These are phyloP conservation scores for Torymus auratus DNA, from an alignment of 2,888 invertebrate genomes.

Conservation along the genomic window DNA sequence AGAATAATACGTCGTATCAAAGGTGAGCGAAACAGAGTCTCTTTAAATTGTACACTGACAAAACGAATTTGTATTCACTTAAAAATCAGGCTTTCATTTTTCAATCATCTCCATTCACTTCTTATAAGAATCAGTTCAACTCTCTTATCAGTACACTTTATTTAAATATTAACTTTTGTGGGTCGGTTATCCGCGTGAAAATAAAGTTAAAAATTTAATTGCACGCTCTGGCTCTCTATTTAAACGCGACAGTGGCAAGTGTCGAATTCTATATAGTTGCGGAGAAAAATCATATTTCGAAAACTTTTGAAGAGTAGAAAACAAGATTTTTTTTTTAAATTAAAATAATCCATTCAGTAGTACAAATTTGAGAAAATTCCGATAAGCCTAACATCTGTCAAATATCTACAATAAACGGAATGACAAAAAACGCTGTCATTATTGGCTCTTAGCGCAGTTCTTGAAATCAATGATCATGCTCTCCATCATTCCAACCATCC, in stretches of 20 bases:
- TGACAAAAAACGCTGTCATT: conserved; percentile 58
- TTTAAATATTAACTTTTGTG: conserved; percentile 57
- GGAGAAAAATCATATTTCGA: conserved; percentile 34
- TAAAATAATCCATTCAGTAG: conserved; percentile 49
- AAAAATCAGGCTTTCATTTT: conserved; percentile 50
- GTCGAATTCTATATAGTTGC: conserved; percentile 24
- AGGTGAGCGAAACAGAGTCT: conserved; percentile 52
- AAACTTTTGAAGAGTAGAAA: conserved; percentile 39
- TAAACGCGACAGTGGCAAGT: conserved; percentile 48
- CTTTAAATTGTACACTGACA: conserved; percentile 55
- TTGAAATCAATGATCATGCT: conserved; percentile 48
- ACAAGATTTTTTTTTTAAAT: conserved; percentile 30
- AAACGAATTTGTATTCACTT: conserved; percentile 52
- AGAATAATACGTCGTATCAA: conserved; percentile 59
- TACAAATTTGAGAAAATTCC: conserved; percentile 54
- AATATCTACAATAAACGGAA: conserved; percentile 61
- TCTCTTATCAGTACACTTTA: conserved; percentile 46
- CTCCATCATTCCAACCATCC: conserved; percentile 28
- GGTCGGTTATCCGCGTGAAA: conserved; percentile 50
- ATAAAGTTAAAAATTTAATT: conserved; percentile 54
- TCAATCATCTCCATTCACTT: conserved; percentile 54
- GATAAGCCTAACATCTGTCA: conserved; percentile 55
- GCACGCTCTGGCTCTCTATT: conserved; percentile 56
- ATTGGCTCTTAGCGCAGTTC: conserved; percentile 46
- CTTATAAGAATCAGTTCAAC: conserved; percentile 43